phyloP scores from a whole-genome alignment of 2,113 vertebrate genomes.

The Rhynchopsitta pachyrhyncha region DNA sequence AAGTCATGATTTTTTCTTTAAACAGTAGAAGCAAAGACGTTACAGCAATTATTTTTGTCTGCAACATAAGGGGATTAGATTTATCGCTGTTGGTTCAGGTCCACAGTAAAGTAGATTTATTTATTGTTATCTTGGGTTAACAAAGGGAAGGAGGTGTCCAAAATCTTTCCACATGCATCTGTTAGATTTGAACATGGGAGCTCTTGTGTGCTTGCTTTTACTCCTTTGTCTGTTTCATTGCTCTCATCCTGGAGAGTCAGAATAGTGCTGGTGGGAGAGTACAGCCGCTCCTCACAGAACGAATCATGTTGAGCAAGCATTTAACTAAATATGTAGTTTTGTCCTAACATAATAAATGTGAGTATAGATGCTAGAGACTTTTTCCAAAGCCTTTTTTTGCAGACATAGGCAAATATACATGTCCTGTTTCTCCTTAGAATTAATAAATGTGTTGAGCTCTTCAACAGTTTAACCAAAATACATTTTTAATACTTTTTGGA shows the following conservation, averaged over 20 bases:
- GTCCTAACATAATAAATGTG: not conserved
- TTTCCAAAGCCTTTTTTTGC: not conserved
- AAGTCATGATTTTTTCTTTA: not conserved
- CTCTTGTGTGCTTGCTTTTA: not conserved
- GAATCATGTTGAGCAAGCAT: not conserved
- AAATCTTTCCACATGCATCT: not conserved
- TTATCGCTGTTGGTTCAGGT: conserved; percentile 51
- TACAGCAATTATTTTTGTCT: conserved; percentile 3
- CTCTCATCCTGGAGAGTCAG: not conserved
- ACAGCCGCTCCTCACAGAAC: not conserved
- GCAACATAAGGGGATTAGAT: conserved; percentile 28
- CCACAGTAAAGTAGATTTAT: conserved; percentile 15
- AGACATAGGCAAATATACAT: not conserved
- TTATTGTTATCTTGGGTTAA: conserved; percentile 20
- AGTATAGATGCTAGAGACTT: not conserved
- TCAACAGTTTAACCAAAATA: not conserved
- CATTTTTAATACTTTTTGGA: not conserved
- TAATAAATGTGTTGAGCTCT: not conserved
- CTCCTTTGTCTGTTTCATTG: not conserved
- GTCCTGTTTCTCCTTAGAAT: not conserved
- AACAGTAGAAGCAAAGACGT: conserved; percentile 16
- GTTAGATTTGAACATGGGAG: not conserved
- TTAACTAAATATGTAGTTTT: not conserved
- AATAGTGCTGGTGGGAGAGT: not conserved
- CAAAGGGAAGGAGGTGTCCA: not conserved